Conservation (phyloP, 1,140 invertebrate species). For the Drosophila melanogaster region Release_6_plus_ISO1_MT NC_004354.4:20913501-20914000, state of each 20-base stretch:
- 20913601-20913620: conserved; percentile 40
- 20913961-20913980: neutral
- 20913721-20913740: conserved; percentile 42
- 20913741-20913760: conserved; percentile 32
- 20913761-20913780: conserved; percentile 32
- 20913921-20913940: conserved; percentile 20
- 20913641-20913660: conserved; percentile 66
- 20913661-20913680: conserved; percentile 23
- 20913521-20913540: conserved; percentile 47
- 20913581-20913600: conserved; percentile 22
- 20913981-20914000: neutral
- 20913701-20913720: conserved; percentile 47
- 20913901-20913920: conserved; percentile 51
- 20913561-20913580: conserved; percentile 3
- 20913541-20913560: conserved; percentile 46
- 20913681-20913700: conserved; percentile 3
- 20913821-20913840: conserved; percentile 9
- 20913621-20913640: conserved; percentile 28
- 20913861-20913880: conserved; percentile 14
- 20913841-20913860: conserved; percentile 22
- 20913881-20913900: conserved; percentile 27
- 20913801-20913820: conserved; percentile 15
- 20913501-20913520: conserved; percentile 39
- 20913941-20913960: conserved; percentile 14
- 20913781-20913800: conserved; percentile 29